Evolutionary conservation across 1,140 invertebrate genomes (phyloP), one percentile per base, ranked within the genome.

Genomic region (Hirudo medicinalis): DNA sequence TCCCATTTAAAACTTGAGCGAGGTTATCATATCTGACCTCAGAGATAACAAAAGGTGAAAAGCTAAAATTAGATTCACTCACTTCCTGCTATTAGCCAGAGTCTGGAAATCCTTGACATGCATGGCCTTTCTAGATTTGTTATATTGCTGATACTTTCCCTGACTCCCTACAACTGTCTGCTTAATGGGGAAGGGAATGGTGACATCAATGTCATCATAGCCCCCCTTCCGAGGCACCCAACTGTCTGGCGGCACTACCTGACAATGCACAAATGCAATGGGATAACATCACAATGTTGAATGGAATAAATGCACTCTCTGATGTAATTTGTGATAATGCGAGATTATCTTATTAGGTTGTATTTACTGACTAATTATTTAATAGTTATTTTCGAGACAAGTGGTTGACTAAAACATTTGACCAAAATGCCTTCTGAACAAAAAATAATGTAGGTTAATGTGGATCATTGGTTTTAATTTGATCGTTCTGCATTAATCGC

Each of bases 101-200:
- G 57, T 15, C 72, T 88, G 86, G 80, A 95, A 99, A 72, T 98
- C 91, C 73, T 88, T 86, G 0, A 97, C 88, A 1, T 87, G 89
- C 87, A 98, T 90, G 0, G 89, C 80, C 78, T 93, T 94, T 77
- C 94, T 92, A 78, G 95, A 91, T 63, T 80, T 78, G 80, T 98
- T 99, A 68, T 92, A 90, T 83, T 95, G 92, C 77, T 94, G 91
- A 83, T 95, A 99, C 43, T 95, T 82, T 4, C 96, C 96, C 79
- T 95, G 91, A 74, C 93, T 91, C 13, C 94, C 94, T 72, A 85
- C 87, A 0, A 91, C 89, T 20, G 88, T 82, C 78, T 95, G 92
- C 77, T 87, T 89, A 75, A 97, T 97, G 0, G 94, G 94, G 11
- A 91, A 88, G 0, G 92, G 91, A 71, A 97, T 97, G 0, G 86